A percentile compares a stretch with the other conserved stretches of the same genome.
Evolutionary conservation across 2,888 invertebrate species (phyloP).

Genomic region (Crossocerus cetratus): DNA sequence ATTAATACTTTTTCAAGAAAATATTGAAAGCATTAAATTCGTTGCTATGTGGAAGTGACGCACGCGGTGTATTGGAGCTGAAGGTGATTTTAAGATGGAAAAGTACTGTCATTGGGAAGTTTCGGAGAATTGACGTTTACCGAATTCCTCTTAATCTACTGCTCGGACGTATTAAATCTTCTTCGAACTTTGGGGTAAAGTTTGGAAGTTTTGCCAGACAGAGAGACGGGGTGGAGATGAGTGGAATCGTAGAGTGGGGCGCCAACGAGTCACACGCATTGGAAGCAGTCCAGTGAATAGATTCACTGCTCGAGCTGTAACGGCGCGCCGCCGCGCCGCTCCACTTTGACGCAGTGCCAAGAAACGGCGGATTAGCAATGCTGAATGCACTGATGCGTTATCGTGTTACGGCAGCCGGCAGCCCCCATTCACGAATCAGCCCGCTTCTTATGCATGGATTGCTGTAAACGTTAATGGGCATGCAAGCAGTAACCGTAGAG

Average conservation of each 20-base stretch:
- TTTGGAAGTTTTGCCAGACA: background rate
- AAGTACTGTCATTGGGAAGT: background rate
- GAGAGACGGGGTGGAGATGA: too few relatives aligned
- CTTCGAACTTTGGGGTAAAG: background rate
- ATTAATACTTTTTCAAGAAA: too few relatives aligned
- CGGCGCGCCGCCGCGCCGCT: background rate
- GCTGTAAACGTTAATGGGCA: background rate
- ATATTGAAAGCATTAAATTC: too few relatives aligned
- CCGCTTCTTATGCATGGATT: background rate
- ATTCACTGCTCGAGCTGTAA: background rate
- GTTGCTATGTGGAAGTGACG: too few relatives aligned
- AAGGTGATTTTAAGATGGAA: too few relatives aligned
- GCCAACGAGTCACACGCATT: background rate
- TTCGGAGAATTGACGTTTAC: background rate
- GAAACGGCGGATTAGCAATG: slow-evolving; percentile 1
- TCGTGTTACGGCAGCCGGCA: background rate
- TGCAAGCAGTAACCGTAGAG: background rate
- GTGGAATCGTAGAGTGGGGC: background rate
- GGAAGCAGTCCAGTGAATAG: slow-evolving; percentile 3
- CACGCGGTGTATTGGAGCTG: too few relatives aligned
- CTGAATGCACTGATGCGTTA: slow-evolving; percentile 2
- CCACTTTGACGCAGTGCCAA: slow-evolving; percentile 3
- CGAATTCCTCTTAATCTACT: background rate
- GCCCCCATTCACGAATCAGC: background rate
- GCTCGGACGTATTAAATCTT: slow-evolving; percentile 2